Percentiles rank a stretch among this genome's conserved stretches.
phyloP scores from a whole-genome alignment of 2,888 invertebrate species.

The Temnothorax rugatulus region DNA sequence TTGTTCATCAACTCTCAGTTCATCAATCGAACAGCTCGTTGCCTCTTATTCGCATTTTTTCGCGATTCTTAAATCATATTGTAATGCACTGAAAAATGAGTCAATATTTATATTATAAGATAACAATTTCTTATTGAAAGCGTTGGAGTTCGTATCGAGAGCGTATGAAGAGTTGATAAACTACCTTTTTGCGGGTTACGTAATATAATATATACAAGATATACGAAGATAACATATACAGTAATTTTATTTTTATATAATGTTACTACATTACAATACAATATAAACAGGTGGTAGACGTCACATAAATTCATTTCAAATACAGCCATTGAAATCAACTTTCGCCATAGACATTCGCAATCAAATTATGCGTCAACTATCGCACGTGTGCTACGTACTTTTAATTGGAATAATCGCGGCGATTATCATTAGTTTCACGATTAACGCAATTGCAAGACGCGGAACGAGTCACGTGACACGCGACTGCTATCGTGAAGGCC shows the following conservation, averaged over 20 bases:
- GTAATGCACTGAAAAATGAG: neutral
- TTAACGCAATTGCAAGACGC: conserved; percentile 10
- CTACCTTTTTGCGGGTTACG: neutral
- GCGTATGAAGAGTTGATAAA: neutral
- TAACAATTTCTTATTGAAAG: neutral
- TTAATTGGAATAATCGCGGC: conserved; percentile 36
- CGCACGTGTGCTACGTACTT: conserved; percentile 19
- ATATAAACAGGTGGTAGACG: conserved; percentile 48
- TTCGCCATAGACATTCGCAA: conserved; percentile 29
- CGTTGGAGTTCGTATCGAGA: neutral
- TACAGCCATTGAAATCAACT: conserved; percentile 51
- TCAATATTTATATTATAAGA: neutral
- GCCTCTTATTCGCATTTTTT: neutral
- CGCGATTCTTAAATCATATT: neutral
- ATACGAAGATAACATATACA: conserved; percentile 31
- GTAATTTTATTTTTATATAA: conserved; percentile 54
- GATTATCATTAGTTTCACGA: conserved; percentile 17
- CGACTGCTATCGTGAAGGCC: conserved; percentile 1
- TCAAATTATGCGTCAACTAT: conserved; percentile 37
- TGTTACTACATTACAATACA: conserved; percentile 44
- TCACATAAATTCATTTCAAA: conserved; percentile 51
- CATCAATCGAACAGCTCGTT: neutral
- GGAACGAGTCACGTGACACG: neutral
- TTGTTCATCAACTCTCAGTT: neutral
- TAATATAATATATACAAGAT: neutral